phyloP scores from a whole-genome alignment of 1,140 invertebrate species.

The Drosophila lini region DNA sequence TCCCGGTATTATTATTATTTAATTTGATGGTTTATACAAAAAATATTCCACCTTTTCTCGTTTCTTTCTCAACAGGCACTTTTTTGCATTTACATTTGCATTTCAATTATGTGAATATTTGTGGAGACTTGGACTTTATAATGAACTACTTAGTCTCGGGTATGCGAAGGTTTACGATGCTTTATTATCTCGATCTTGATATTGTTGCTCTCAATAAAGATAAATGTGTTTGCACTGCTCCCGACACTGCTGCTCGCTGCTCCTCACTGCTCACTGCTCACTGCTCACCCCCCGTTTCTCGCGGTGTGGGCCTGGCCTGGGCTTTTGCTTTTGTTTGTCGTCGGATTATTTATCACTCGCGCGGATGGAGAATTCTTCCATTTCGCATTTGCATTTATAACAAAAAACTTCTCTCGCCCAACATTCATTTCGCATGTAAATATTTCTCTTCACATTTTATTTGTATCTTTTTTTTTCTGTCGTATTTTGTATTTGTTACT shows the following conservation, averaged over 20 bases:
- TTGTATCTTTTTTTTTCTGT: conserved; percentile 29
- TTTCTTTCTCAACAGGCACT: conserved; percentile 36
- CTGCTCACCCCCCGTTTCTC: conserved; percentile 25
- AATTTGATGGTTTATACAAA: conserved; percentile 30
- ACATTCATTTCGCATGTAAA: conserved; percentile 65
- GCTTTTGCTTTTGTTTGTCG: conserved; percentile 43
- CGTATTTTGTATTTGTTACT: conserved; percentile 14
- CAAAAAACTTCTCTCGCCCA: conserved; percentile 45
- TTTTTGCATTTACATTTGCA: conserved; percentile 57
- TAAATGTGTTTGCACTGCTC: conserved; percentile 66
- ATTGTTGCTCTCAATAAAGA: conserved; percentile 66
- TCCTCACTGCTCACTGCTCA: background rate
- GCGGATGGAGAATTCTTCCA: conserved; percentile 57
- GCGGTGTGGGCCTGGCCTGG: conserved; percentile 23
- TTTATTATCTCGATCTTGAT: conserved; percentile 64
- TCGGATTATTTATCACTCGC: conserved; percentile 64
- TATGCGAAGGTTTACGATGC: conserved; percentile 52
- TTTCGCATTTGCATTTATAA: conserved; percentile 74
- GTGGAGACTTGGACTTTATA: conserved; percentile 35
- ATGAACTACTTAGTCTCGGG: conserved; percentile 48
- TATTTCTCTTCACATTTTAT: conserved; percentile 47
- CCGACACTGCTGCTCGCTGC: conserved; percentile 11
- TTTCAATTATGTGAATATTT: conserved; percentile 44
- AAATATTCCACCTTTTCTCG: conserved; percentile 15
- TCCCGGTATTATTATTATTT: conserved; percentile 26